Evolutionary conservation across 2,797 vertebrate species (phyloP).

Genomic region (Diplodus puntazzo): DNA sequence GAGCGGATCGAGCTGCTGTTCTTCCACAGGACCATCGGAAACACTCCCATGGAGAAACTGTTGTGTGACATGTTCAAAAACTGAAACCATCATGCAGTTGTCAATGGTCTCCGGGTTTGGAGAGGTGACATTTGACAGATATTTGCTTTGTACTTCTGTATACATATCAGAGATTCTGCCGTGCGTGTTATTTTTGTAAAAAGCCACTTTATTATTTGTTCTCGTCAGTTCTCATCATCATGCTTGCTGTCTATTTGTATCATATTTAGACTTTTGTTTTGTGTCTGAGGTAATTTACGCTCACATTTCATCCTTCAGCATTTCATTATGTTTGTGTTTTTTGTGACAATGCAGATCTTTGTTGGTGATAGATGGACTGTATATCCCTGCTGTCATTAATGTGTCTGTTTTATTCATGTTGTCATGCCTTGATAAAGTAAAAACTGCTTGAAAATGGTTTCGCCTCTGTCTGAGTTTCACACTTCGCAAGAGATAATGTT

Average conservation of each 20-base stretch:
- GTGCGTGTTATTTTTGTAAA: conserved; percentile 61
- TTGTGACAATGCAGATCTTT: conserved; percentile 37
- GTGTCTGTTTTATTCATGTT: conserved; percentile 56
- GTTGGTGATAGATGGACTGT: conserved; percentile 54
- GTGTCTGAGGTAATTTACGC: conserved; percentile 6
- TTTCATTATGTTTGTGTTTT: conserved; percentile 22
- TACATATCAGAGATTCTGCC: conserved; percentile 57
- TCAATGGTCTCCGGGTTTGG: not conserved
- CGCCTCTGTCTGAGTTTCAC: not conserved
- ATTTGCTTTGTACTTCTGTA: conserved; percentile 39
- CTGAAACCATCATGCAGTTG: conserved; percentile 66
- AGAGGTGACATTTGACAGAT: conserved; percentile 6
- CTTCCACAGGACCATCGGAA: conserved; percentile 97
- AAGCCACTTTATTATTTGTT: conserved; percentile 64
- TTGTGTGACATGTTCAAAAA: conserved; percentile 99
- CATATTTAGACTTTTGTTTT: conserved; percentile 45
- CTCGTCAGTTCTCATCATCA: conserved; percentile 26
- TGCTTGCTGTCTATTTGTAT: conserved; percentile 53
- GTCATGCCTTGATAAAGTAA: conserved; percentile 61
- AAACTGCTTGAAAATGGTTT: conserved; percentile 26
- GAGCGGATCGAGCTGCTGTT: conserved; percentile 96
- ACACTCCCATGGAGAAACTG: conserved; percentile 98
- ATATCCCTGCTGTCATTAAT: conserved; percentile 34
- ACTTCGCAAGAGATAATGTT: not conserved
- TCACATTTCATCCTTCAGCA: conserved; percentile 22